Base-by-base conservation (phyloP, 2,113 vertebrate genomes). In the Tor tambroides region DNA sequence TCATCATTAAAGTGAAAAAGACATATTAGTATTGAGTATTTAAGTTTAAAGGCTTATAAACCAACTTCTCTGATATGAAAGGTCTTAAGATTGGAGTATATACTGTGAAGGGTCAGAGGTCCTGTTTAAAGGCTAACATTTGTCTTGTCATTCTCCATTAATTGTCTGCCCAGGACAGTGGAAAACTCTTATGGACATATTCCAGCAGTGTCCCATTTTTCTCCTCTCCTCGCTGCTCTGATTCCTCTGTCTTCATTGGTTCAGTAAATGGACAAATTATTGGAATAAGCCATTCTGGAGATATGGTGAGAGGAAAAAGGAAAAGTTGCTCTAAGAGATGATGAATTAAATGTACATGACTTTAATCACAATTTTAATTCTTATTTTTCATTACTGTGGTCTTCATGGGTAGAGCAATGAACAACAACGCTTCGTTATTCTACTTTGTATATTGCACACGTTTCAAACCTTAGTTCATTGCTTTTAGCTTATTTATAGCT, bases 221-320 rank as follows among this genome's bases (percentile, higher is more conserved):
- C 92, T 98, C 98, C 0, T 99, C 98, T 3, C 97, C 97, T 23
- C 93, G 91, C 85, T 95, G 93, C 89, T 95, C 89, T 80, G 92
- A 91, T 17, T 91, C 88, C 5, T 92, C 63, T 0, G 4, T 98
- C 12, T 96, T 88, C 12, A 83, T 99, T 79, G 97, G 97, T n/a
- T 98, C 96, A 9, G 98, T 99, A 85, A 97, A 98, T 78, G 96
- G 96, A 91, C 95, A 94, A 88, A 90, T 99, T 38, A 93, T 95
- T 79, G 96, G 96, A 91, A 95, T 97, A 87, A 95, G 91, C 84
- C 93, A 95, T 88, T 89, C 87, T 0, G 98, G 98, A 89, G 89
- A 96, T 89, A 93, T 94, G 97, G 98, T 99, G 89, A 93, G 91
- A 26, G 19, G 71, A 83, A 7, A 71, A 6, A 30, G 35, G 1